A percentile compares a stretch with the other conserved stretches of the same genome.
phyloP scores from a whole-genome alignment of 2,888 invertebrate species.

The Chorisops tibialis region DNA sequence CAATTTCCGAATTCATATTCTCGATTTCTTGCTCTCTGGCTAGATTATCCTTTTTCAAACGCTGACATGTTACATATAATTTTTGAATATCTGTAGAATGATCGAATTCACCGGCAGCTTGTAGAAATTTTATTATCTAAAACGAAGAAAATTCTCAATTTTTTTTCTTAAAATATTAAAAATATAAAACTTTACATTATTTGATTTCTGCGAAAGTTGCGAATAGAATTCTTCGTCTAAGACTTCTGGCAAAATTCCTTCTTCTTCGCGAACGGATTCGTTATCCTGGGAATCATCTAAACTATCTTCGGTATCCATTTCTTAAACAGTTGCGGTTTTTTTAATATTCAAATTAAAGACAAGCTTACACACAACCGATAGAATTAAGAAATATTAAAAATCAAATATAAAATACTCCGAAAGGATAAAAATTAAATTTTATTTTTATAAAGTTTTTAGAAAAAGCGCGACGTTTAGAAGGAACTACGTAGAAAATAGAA shows the following conservation, averaged over 20 bases:
- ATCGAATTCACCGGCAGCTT: conserved; percentile 28
- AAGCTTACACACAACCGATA: neutral
- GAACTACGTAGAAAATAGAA: neutral
- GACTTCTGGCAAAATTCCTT: neutral
- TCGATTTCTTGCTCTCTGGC: conserved; percentile 32
- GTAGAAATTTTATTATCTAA: conserved; percentile 31
- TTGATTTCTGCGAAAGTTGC: neutral
- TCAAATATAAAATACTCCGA: neutral
- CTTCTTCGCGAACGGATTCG: conserved; percentile 9
- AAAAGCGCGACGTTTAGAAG: neutral
- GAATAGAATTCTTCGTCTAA: conserved; percentile 16
- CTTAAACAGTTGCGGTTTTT: neutral
- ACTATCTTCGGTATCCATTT: conserved; percentile 29
- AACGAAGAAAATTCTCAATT: neutral
- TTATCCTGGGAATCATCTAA: conserved; percentile 23
- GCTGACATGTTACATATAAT: conserved; percentile 26
- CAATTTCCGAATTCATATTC: conserved; percentile 42
- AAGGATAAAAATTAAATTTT: neutral
- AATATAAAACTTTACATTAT: conserved; percentile 13
- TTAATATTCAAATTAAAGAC: neutral
- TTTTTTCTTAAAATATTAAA: neutral
- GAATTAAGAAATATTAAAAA: neutral
- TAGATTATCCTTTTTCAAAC: conserved; percentile 22
- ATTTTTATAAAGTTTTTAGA: neutral
- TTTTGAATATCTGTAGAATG: conserved; percentile 31